Evolutionary conservation across 2,113 vertebrate genomes (phyloP), one percentile per base, ranked within the genome.

Genomic region (Microtus richardsoni): DNA sequence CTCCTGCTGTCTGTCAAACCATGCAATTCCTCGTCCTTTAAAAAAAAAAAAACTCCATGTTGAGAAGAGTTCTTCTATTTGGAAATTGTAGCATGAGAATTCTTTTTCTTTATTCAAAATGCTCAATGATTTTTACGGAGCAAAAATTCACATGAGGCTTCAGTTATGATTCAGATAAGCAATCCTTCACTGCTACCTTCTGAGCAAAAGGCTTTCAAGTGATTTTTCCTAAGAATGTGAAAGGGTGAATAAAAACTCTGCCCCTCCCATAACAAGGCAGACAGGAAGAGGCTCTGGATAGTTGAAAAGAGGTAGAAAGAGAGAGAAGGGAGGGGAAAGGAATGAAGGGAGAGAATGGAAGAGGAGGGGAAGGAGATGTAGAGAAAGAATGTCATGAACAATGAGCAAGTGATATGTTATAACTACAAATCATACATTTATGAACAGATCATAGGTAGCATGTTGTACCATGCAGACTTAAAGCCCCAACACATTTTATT

Each of bases 41-140:
- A 88, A 47, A 68, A 84, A n/a, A 66, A 85, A 66, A 66, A 13
- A 66, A 66, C 28, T 85, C 62, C 41, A 44, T 73, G 36, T 66
- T 73, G 78, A 88, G 24, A 92, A 9, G 28, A 86, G 24, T 78
- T 92, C 41, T 88, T 88, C 75, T 44, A 86, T 88, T 88, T 90
- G 39, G 14, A 94, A 94, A 91, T 74, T 91, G 84, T 26, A 24
- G 58, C 87, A 58, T 58, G 21, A 91, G 36, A 77, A 93, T 89
- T 89, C 19, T 47, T 10, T 92, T 92, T 95, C 77, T 89, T 86
- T 83, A 85, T 21, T 86, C 88, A 94, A 95, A 95, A 85, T 74
- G 39, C 3, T 68, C 41, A 73, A 82, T 85, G 1, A 58, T 41
- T 60, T 89, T 85, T 85, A 77, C 60, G 2, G 39, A 33, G 92